Percentiles rank a stretch among this genome's conserved stretches.
These are phyloP conservation scores for Sebastes matsubarae DNA, from an alignment of 2,797 vertebrate genomes.

Conservation along the genomic window DNA sequence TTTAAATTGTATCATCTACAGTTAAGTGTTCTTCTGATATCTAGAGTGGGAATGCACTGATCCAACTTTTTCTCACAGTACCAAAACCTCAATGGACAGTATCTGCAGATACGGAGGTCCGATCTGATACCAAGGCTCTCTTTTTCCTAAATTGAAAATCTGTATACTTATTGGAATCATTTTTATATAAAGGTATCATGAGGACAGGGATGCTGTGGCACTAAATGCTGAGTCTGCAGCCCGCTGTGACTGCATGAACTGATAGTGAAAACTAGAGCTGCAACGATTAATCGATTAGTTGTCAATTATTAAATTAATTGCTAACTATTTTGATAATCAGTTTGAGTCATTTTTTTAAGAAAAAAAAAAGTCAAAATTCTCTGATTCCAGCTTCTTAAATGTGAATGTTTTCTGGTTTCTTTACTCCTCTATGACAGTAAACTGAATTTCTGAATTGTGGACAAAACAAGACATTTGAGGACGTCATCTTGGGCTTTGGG, in stretches of 20 bases:
- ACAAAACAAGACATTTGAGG: no score
- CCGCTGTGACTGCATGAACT: not conserved
- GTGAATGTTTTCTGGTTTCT: no score
- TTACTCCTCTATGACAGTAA: no score
- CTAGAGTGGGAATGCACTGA: not conserved
- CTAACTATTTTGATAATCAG: no score
- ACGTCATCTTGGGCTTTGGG: no score
- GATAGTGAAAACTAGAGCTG: not conserved
- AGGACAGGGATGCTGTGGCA: not conserved
- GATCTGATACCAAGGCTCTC: fast-evolving
- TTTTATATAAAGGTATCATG: not conserved
- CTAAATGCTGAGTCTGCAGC: not conserved
- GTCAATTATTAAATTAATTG: no score
- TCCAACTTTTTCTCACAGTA: not conserved
- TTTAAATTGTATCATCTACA: not conserved
- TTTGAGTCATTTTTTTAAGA: no score
- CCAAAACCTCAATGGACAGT: not conserved
- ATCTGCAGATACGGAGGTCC: not conserved
- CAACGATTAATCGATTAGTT: no score
- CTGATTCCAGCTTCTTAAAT: no score
- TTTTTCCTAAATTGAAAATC: no score
- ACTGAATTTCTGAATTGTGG: fast-evolving
- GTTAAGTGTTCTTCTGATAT: not conserved
- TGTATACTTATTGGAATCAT: not conserved
- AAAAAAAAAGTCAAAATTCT: no score